Evolutionary conservation across 2,113 vertebrate genomes (phyloP).

Genomic region (Prietella phreatophila): DNA sequence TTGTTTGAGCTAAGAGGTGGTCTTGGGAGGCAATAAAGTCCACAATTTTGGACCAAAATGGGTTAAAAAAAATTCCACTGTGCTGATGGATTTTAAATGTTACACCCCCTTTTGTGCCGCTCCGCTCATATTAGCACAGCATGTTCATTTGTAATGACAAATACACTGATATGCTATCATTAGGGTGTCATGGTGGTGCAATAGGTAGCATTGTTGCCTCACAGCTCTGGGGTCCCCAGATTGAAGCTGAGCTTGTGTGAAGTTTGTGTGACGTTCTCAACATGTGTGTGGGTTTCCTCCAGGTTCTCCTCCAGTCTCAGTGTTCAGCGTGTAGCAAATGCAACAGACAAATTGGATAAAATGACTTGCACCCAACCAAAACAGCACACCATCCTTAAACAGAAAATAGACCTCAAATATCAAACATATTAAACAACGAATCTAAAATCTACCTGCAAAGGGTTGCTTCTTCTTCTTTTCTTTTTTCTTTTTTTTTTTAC

Average conservation of each 20-base stretch:
- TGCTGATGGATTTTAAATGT: neutral
- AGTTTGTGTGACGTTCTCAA: neutral
- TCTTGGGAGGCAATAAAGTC: neutral
- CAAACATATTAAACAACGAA: neutral
- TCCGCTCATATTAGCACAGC: conserved; percentile 4
- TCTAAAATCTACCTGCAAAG: neutral
- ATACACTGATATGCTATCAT: neutral
- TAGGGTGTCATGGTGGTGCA: conserved; percentile 1
- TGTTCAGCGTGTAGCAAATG: neutral
- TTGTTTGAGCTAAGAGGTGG: neutral
- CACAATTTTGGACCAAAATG: neutral
- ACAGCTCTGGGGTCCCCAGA: neutral
- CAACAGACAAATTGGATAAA: neutral
- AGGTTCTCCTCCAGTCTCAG: neutral
- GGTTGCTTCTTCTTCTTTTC: neutral
- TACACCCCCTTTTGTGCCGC: neutral
- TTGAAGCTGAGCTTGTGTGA: neutral
- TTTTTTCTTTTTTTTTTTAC: neutral
- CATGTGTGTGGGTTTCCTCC: neutral
- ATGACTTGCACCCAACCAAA: neutral
- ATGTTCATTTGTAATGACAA: neutral
- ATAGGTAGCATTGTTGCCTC: neutral
- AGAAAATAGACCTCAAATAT: neutral
- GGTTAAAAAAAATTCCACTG: neutral
- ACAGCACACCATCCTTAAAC: neutral